Conservation (phyloP, 2,888 invertebrate genomes). For the Spatulosminthurus flaviceps region DNA sequence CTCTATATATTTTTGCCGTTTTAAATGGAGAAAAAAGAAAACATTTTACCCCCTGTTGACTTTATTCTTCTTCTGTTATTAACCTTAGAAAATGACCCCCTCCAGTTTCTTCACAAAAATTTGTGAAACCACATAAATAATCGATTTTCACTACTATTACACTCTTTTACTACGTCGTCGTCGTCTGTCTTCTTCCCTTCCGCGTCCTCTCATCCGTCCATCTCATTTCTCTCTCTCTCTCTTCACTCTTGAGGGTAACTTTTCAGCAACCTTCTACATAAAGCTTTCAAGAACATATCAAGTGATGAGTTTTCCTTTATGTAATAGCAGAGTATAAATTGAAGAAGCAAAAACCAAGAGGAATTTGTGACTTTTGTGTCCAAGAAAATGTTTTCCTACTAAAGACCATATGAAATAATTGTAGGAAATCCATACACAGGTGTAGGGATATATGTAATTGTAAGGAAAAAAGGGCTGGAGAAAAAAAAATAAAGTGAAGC, state of each 20-base stretch:
- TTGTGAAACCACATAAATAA: conserved; percentile 37
- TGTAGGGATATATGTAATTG: not conserved
- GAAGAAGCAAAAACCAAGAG: not conserved
- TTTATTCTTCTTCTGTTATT: conserved; percentile 35
- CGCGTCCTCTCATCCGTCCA: not conserved
- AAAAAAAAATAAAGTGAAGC: not conserved
- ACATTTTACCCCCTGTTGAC: conserved; percentile 34
- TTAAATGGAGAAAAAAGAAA: conserved; percentile 19
- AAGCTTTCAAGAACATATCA: no score
- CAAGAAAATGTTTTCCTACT: not conserved
- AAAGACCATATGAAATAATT: not conserved
- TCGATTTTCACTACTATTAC: conserved; percentile 27
- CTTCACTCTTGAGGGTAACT: not conserved
- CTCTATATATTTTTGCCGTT: conserved; percentile 15
- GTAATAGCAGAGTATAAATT: no score
- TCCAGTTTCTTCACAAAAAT: conserved; percentile 19
- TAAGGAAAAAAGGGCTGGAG: not conserved
- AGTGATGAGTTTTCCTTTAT: no score
- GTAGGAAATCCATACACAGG: no score
- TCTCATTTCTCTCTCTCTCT: not conserved
- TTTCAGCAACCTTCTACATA: no score
- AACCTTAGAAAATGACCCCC: conserved; percentile 37
- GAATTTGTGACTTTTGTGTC: not conserved
- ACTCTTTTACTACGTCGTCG: not conserved
- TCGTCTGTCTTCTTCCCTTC: not conserved